These are phyloP conservation scores for Andrena praecox DNA, from an alignment of 2,888 invertebrate genomes.

Conservation along the genomic window DNA sequence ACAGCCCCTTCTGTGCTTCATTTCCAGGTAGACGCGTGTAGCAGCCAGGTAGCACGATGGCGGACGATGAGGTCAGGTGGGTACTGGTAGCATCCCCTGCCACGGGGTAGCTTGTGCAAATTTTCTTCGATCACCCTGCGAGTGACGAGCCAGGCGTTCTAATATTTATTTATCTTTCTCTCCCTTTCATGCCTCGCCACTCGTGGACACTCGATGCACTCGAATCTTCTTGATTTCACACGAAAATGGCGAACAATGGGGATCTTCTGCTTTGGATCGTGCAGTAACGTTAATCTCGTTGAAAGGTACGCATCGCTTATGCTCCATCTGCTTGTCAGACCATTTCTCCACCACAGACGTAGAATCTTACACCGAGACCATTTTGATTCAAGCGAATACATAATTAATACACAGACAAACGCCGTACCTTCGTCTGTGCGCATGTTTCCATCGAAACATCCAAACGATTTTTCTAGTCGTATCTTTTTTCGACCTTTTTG, in stretches of 20 bases:
- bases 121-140: neutral
- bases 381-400: slow-evolving; percentile 1
- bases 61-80: slow-evolving; percentile 98
- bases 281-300: slow-evolving; percentile 61
- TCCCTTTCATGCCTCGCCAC: slow-evolving; percentile 44
- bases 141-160: neutral
- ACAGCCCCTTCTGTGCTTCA: slow-evolving; percentile 48
- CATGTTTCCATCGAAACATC: neutral
- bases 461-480: neutral
- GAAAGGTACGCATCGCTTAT: slow-evolving; percentile 70
- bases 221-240: slow-evolving; percentile 31
- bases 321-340: slow-evolving; percentile 49
- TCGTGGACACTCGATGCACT: slow-evolving; percentile 16
- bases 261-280: slow-evolving; percentile 19
- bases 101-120: neutral
- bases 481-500: slow-evolving; percentile 6
- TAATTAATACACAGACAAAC: slow-evolving; percentile 11
- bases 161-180: slow-evolving; percentile 8
- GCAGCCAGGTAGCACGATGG: slow-evolving; percentile 89
- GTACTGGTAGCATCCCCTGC: slow-evolving; percentile 82
- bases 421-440: neutral
- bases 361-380: slow-evolving; percentile 14
- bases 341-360: neutral
- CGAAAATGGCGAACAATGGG: slow-evolving; percentile 41
- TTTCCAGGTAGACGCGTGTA: slow-evolving; percentile 88